Evolutionary conservation across 2,113 vertebrate species (phyloP).

Genomic region (Chamaetylas fuelleborni): DNA sequence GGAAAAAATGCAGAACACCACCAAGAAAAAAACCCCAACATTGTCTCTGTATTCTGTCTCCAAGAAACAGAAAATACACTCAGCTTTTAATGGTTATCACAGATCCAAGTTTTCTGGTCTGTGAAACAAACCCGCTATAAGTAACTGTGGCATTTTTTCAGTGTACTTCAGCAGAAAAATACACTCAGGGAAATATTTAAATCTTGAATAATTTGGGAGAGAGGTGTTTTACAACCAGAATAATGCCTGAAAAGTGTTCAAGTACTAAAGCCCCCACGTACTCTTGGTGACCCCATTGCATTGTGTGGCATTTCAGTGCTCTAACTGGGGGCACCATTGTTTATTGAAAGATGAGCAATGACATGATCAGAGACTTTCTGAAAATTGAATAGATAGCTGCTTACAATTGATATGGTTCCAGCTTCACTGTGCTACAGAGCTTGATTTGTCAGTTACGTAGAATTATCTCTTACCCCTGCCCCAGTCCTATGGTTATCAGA

Average conservation of each 20-base stretch:
- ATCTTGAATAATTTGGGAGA: background rate
- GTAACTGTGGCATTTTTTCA: background rate
- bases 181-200: background rate
- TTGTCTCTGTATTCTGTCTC: background rate
- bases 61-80: background rate
- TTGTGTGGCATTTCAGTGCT: background rate
- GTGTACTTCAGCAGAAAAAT: background rate
- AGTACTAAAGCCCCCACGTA: background rate
- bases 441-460: background rate
- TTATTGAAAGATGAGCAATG: background rate
- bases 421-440: background rate
- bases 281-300: background rate
- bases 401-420: background rate
- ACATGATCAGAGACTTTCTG: background rate
- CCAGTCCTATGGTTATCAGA: background rate
- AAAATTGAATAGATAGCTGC: slow-evolving; percentile 2
- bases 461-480: slow-evolving; percentile 8
- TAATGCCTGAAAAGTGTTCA: background rate
- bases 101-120: background rate
- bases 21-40: accelerated
- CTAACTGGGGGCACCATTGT: background rate
- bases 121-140: background rate
- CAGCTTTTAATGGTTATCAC: background rate
- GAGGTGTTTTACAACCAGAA: background rate
- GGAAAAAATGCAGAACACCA: background rate